Evolutionary conservation across 2,888 invertebrate genomes (phyloP), one percentile per base, ranked within the genome.

Genomic region (Epinotia demarniana): DNA sequence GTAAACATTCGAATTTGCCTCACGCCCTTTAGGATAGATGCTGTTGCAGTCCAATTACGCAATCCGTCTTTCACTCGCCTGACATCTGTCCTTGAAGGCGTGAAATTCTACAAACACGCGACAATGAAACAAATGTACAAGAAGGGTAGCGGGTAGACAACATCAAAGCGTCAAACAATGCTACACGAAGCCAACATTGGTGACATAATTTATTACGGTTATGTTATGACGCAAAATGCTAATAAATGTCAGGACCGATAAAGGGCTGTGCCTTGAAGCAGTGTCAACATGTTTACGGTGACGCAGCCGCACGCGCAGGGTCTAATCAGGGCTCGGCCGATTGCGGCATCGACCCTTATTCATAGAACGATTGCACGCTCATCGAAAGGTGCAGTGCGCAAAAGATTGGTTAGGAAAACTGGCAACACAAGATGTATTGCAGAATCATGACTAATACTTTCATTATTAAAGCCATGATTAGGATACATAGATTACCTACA

Each of bases 341-440:
- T 89, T 88, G 87, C 88, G 80, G 85, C 86, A 88, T 85, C 82
- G 82, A 84, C 84, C 86, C 88, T 89, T 87, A 84, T 87, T 86
- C 85, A 87, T 83, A 84, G 78, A 80, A 81, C 78, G 82, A 85
- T 84, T 83, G 84, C 85, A 81, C 77, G 72, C 66, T 55, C 72
- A 67, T 53, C 78, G 83, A 89, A 84, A 89, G 84, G 90, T 89
- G 90, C 90, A 89, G 89, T 91, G 90, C 88, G 90, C 91, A 90
- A 90, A 89, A 88, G 18, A 63, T 70, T 69, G 12, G 6, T 27
- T 27, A 53, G 18, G 33, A 58, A 63, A n/a, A 33, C 39, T 69
- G 27, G 49, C 16, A 49, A 66, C 27, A 23, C 58, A 23, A 68
- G 8, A 68, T 46, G 33, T 63, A 66, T 66, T 55, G 27, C 66